Evolutionary conservation across 2,113 vertebrate species (phyloP), one percentile per base, ranked within the genome.

Genomic region (Nematolebias whitei): DNA sequence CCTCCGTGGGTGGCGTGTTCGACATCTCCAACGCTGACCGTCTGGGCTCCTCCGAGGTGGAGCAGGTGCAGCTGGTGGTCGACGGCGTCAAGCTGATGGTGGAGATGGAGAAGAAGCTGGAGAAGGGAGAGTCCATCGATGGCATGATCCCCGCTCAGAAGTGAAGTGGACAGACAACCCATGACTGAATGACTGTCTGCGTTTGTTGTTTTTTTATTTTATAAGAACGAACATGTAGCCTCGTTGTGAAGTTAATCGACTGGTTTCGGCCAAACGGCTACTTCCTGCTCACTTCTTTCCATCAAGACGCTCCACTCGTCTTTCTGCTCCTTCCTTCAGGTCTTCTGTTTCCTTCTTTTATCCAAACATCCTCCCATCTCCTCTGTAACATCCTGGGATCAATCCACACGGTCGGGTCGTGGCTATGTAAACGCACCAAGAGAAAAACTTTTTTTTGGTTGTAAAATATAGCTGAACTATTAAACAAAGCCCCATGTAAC

Each of bases 61-160:
- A 93, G 0, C 97, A 98, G 90, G 96, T 98, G 68, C 97, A 98
- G 93, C 81, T 98, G 92, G 97, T 98, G 91, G 96, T 98, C 8
- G 97, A 98, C 2, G 97, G 97, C 0, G 97, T 98, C 72, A 98
- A 98, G 89, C 94, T 98, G 72, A 96, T 98, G 96, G 84, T 98
- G 56, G 96, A 98, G 91, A 98, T 98, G 96, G 97, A 98, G 92
- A 98, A 98, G 94, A 95, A 94, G 77, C 92, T 98, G 57, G 97
- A 98, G 87, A 98, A 98, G 87, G 93, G 94, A 62, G 93, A 95
- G 79, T 12, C 94, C 80, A 96, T 98, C 8, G 96, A 98, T 44
- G 93, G 90, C 93, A 96, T 98, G 95, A 94, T 98, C 86, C 96
- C 96, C 0, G 96, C 96, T 59, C 96, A 98, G 94, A 98, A 98